Evolutionary conservation across 2,888 invertebrate species (phyloP), one percentile per base, ranked within the genome.

Genomic region (Sphinx pinastri): DNA sequence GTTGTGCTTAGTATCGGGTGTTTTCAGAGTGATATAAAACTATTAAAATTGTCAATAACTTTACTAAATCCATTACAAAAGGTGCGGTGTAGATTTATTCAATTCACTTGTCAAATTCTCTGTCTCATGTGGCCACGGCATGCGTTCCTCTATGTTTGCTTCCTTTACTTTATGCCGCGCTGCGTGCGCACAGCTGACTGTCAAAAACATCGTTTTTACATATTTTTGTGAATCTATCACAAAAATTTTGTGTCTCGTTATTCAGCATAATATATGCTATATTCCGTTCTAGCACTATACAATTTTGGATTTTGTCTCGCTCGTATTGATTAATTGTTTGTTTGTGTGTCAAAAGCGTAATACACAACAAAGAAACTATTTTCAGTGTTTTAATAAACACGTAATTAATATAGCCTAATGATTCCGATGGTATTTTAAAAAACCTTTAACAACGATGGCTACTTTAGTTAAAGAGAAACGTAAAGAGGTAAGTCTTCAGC

Each of bases 401-500:
- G 60, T 38, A 51, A 52, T 45, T 38, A 51, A 2, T 54, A 10
- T 2, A 10, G 45, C n/a, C 0, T 52, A 52, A 52, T 60, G 7
- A 60, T 68, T 14, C 52, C 5, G 11, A 13, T 52, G 31, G 13
- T 52, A 52, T 38, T 49, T 52, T 16, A 38, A 60, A 49, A 38
- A 25, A 11, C 14, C 6, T 52, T 31, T 47, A 14, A 31, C 58
- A 59, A 71, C 68, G 69, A 93, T 93, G 93, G 92, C 93, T 74
- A 90, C 92, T 63, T 87, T 93, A 88, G 77, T 90, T 13, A 93
- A 91, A 78, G 92, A 91, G 74, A 92, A 92, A 83, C 85, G 84
- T 38, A 84, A 81, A 74, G 87, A 89, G 79, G 93, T 93, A 85
- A 72, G 83, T 79, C 4, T 72, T 70, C 68, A 45, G 47, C 11